These are phyloP conservation scores for Ceratitis capitata DNA, from an alignment of 1,140 invertebrate species.

Conservation along the genomic window DNA sequence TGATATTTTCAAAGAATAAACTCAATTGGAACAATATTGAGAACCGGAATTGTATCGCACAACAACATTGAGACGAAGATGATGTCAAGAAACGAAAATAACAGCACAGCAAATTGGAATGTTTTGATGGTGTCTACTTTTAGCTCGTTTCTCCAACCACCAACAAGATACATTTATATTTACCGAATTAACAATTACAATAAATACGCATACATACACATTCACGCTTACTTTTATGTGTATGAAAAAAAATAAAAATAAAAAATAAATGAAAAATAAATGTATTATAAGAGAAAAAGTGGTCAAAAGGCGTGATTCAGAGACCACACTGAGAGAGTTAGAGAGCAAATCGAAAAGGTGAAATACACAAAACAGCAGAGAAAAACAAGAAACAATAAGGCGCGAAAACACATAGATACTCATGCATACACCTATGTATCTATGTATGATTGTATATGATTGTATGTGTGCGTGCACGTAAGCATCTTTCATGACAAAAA, in stretches of 20 bases:
- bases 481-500: neutral
- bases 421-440: no score
- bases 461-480: no score
- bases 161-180: neutral
- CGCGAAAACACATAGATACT: neutral
- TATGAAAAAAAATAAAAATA: no score
- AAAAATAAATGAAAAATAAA: no score
- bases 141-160: neutral
- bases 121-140: neutral
- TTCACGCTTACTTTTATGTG: no score
- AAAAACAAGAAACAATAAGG: neutral
- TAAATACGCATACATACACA: neutral
- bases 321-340: neutral
- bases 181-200: neutral
- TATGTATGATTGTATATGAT: neutral
- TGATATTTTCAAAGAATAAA: neutral
- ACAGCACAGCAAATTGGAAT: neutral
- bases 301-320: neutral
- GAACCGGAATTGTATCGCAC: neutral
- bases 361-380: neutral
- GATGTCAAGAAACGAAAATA: conserved; percentile 9
- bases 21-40: neutral
- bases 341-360: neutral
- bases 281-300: neutral
- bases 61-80: neutral